phyloP scores from a whole-genome alignment of 2,113 vertebrate genomes.

The Cyrtonyx montezumae region DNA sequence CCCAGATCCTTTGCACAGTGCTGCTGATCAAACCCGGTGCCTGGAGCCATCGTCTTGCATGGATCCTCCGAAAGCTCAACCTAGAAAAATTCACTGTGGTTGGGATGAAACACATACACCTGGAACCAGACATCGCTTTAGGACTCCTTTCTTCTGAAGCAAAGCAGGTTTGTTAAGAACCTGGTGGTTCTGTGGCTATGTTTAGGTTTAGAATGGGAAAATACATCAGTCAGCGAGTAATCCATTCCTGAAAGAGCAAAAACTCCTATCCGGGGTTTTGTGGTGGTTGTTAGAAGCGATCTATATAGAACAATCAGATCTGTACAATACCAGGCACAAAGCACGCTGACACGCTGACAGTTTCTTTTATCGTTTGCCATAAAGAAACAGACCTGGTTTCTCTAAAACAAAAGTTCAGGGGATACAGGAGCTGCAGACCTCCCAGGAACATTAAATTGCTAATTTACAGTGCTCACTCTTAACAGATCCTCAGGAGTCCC shows the following conservation, averaged over 20 bases:
- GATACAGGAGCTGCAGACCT: background rate
- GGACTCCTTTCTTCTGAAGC: conserved; percentile 2
- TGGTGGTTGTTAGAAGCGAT: background rate
- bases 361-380: background rate
- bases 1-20: conserved; percentile 69
- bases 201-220: background rate
- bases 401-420: background rate
- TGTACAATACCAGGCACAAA: background rate
- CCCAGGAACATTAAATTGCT: background rate
- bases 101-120: conserved; percentile 67
- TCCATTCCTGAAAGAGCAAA: background rate
- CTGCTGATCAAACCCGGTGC: conserved; percentile 75
- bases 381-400: background rate
- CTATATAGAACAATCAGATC: background rate
- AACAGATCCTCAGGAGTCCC: background rate
- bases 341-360: background rate
- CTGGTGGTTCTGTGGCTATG: rapidly evolving
- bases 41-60: conserved; percentile 62
- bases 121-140: conserved; percentile 20
- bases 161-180: conserved; percentile 52
- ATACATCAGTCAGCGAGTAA: background rate
- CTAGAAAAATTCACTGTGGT: conserved; percentile 69
- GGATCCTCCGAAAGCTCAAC: conserved; percentile 60
- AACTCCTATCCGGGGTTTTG: background rate
- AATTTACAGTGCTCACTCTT: background rate